Evolutionary conservation across 1,140 invertebrate genomes (phyloP), one percentile per base, ranked within the genome.

Genomic region (Lethocerus indicus): DNA sequence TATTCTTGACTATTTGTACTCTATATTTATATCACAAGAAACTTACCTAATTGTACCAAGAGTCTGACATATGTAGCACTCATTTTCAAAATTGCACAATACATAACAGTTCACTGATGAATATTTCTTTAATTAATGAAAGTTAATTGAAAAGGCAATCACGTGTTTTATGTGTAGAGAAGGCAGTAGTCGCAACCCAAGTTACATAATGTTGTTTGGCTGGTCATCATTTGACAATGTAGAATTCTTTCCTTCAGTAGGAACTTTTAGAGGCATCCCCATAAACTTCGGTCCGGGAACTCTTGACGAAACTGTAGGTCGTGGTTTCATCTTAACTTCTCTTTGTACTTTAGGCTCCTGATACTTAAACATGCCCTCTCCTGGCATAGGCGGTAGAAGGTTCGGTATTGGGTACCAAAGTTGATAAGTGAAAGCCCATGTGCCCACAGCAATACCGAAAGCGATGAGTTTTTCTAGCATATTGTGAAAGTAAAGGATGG

Each of bases 391-490:
- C 13, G 48, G 48, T 14, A 50, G 6, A 14, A 42, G 13, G 5
- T 41, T 29, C 12, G 45, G 29, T 21, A 21, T 18, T 23, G 16
- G 20, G 26, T 42, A 50, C 26, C 26, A 24, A n/a, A 50, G 7
- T 14, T 45, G 28, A 26, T 50, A 44, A 9, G 41, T 50, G 12
- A 36, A 7, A 39, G 44, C 44, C 49, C 48, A 49, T 14, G 40
- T 42, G 2, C 9, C 27, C 13, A 49, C 29, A 29, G 48, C 48
- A 56, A 87, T 69, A 16, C 82, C 68, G 14, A 87, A 86, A 52
- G 86, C 92, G 4, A 91, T 61, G 45, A 98, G 79, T 64, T 98
- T 97, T 63, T 96, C 90, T 24, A 91, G 75, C 79, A 95, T 87
- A 32, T 82, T 85, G 63, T 97, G 93, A 69, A 91, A 96, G 65